A percentile compares a stretch with the other conserved stretches of the same genome.
These are phyloP conservation scores for Aphrocallistes beatrix DNA, from an alignment of 37 sponge, comb jelly and placozoan species.

Conservation along the genomic window DNA sequence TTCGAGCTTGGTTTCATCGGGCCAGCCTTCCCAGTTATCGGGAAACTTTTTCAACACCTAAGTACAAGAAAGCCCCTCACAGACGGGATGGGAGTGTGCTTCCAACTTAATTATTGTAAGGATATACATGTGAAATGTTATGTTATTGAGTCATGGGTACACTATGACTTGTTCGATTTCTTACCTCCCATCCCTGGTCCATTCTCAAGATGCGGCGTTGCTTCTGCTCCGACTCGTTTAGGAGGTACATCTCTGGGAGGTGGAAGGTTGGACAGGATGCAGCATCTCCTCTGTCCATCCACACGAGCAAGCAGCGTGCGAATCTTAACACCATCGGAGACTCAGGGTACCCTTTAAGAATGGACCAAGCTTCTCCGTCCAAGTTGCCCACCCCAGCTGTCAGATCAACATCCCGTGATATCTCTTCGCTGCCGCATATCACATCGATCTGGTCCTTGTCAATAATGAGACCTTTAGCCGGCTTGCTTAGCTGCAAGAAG, in stretches of 20 bases:
- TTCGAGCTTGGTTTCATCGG: constrained; percentile 19
- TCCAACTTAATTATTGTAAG: neutral
- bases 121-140: no score
- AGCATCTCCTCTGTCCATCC: neutral
- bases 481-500: neutral
- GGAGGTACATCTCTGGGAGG: constrained; percentile 42
- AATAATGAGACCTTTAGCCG: neutral
- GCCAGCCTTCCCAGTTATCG: constrained; percentile 16
- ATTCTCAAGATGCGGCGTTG: neutral
- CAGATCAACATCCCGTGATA: neutral
- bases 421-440: neutral
- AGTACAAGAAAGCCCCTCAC: neutral
- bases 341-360: neutral
- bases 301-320: neutral
- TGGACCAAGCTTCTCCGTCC: neutral
- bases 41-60: neutral
- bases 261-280: constrained; percentile 30
- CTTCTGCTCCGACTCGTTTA: constrained; percentile 35
- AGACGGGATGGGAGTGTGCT: neutral
- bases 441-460: neutral
- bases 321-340: constrained; percentile 16
- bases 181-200: constrained; percentile 14
- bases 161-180: no score
- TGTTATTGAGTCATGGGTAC: no score
- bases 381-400: neutral